These are phyloP conservation scores for Brachionus angularis DNA, from an alignment of 1,140 invertebrate species.

Conservation along the genomic window DNA sequence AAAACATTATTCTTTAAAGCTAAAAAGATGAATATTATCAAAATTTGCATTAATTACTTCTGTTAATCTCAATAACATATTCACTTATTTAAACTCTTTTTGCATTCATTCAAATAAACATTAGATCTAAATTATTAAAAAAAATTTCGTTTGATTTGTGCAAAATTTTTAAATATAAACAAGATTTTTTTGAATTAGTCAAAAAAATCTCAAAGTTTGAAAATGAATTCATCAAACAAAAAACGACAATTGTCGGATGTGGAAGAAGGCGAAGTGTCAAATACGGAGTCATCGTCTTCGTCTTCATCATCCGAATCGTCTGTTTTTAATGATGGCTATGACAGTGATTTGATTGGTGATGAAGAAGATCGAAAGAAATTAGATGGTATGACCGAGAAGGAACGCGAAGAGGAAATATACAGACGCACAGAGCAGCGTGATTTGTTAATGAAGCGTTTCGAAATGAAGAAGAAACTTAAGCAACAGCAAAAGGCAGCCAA, in stretches of 20 bases:
- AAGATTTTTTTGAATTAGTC: no score
- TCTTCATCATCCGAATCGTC: background rate
- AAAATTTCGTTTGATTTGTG: no score
- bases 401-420: constrained; percentile 43
- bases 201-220: no score
- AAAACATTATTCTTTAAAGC: no score
- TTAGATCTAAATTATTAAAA: no score
- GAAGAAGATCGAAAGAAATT: constrained; percentile 25
- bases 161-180: no score
- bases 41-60: no score
- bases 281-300: background rate
- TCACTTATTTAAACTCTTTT: no score
- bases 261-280: constrained; percentile 27
- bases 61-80: no score
- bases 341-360: constrained; percentile 35
- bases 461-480: constrained; percentile 38
- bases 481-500: constrained; percentile 23
- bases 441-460: background rate
- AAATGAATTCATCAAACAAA: no score
- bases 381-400: constrained; percentile 39
- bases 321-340: constrained; percentile 40
- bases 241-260: constrained; percentile 29
- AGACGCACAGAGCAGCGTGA: constrained; percentile 37
- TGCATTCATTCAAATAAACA: no score
- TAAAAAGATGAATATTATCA: no score